phyloP scores from a whole-genome alignment of 2,888 invertebrate genomes.

The Erpobdella octoculata region DNA sequence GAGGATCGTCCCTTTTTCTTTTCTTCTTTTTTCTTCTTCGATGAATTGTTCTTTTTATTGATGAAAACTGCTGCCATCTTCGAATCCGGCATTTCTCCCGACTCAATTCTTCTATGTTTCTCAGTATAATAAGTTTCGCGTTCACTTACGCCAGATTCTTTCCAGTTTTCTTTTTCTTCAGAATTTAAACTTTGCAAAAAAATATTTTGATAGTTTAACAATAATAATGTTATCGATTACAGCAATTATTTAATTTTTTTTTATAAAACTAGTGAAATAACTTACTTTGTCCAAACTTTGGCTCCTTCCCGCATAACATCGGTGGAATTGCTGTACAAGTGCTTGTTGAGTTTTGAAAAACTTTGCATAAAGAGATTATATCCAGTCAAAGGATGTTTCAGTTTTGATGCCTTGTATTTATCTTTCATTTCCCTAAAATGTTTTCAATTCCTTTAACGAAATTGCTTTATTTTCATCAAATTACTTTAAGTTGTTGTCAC shows the following conservation, averaged over 20 bases:
- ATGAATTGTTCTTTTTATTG: neutral
- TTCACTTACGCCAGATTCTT: neutral
- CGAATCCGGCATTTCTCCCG: neutral
- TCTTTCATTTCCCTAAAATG: slow-evolving; percentile 2
- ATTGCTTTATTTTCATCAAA: no score
- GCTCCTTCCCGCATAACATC: neutral
- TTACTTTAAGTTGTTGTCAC: no score
- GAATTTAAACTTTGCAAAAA: neutral
- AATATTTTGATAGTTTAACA: neutral
- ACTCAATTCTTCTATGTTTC: neutral
- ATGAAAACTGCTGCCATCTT: neutral
- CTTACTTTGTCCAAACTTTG: neutral
- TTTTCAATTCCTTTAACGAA: no score
- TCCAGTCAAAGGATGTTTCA: neutral
- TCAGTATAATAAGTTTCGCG: neutral
- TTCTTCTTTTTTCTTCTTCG: neutral
- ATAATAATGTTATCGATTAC: neutral
- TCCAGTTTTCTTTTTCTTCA: slow-evolving; percentile 2
- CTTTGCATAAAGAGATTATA: neutral
- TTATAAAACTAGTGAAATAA: neutral
- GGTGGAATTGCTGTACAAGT: neutral
- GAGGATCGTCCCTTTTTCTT: no score
- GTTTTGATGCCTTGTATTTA: neutral
- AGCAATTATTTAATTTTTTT: neutral
- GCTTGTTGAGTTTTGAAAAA: neutral